These are phyloP conservation scores for Plusia festucae DNA, from an alignment of 2,888 invertebrate species.

Conservation along the genomic window DNA sequence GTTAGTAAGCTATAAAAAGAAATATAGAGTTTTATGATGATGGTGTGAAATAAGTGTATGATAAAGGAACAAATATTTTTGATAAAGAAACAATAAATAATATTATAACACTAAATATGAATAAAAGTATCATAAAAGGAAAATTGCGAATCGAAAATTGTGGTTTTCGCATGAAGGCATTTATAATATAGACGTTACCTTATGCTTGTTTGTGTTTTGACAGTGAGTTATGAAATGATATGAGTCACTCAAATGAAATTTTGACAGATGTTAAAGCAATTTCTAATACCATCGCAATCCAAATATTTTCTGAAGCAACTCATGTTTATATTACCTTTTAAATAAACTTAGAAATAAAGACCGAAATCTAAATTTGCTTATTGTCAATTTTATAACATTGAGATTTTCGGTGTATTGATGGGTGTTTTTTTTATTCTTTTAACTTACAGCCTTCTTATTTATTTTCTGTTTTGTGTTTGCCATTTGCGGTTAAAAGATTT, in stretches of 20 bases:
- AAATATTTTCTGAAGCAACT: background rate
- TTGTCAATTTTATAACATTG: background rate
- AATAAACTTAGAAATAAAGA: background rate
- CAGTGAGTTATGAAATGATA: background rate
- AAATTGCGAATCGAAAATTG: background rate
- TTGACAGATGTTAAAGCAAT: background rate
- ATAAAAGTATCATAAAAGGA: background rate
- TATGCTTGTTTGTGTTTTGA: background rate
- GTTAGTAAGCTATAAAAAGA: too few relatives aligned
- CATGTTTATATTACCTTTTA: background rate
- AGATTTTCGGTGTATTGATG: background rate
- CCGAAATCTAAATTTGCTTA: background rate
- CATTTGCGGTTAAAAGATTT: too few relatives aligned
- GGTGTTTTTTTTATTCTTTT: background rate
- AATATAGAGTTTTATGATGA: too few relatives aligned
- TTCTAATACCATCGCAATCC: background rate
- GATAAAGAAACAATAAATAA: background rate
- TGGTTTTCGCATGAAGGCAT: background rate
- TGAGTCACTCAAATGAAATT: slow-evolving; percentile 4
- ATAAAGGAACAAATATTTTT: too few relatives aligned
- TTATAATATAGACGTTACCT: background rate
- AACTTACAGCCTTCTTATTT: background rate
- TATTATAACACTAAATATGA: background rate
- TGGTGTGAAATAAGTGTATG: too few relatives aligned
- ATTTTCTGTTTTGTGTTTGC: too few relatives aligned